Base-by-base conservation (phyloP, 1,140 invertebrate genomes). In the Danaus plexippus region DNA sequence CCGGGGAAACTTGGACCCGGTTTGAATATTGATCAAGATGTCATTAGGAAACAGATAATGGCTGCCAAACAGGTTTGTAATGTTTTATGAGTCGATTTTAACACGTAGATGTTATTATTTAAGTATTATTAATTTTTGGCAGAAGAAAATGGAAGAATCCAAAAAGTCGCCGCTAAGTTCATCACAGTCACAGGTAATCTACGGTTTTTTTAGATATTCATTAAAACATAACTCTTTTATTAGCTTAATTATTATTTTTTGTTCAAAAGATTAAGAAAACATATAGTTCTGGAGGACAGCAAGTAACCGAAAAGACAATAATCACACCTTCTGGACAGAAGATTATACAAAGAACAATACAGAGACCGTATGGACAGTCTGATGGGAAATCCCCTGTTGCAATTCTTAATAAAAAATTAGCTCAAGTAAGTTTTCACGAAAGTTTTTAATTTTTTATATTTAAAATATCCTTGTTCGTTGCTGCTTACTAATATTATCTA, bases 1-100 rank as follows among this genome's bases (percentile, higher is more conserved):
- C 88, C 90, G 12, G 89, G 89, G 9, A 91, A 90, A 71, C 66
- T 90, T n/a, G 86, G 87, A 10, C 85, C 85, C 1, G 85, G 87
- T 1, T 61, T 88, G n/a, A 88, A 87, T 54, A 83, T 88, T 55
- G 86, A 88, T 52, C 85, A 87, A 67, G 85, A 88, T 47, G 73
- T 85, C 6, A 87, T 88, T 15, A 75, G 81, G 46, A 88, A 88
- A 77, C 85, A 88, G 47, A 87, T 88, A 45, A 59, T 87, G 59
- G 87, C 85, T 53, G 87, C 87, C 11, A 88, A 87, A 75, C 87
- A 87, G 71, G 85, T 59, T 64, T 43, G 11, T 11, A 42, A 32
- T 32, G 22, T 32, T 32, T 6, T 32, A 32, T 32, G 22, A 32
- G 22, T 32, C 7, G 5, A 7, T 32, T 0, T 32, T 32, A 32